These are phyloP conservation scores for Hydra vulgaris DNA, from an alignment of 30 jellyfish, hydroid and myxozoan genomes.

Conservation along the genomic window DNA sequence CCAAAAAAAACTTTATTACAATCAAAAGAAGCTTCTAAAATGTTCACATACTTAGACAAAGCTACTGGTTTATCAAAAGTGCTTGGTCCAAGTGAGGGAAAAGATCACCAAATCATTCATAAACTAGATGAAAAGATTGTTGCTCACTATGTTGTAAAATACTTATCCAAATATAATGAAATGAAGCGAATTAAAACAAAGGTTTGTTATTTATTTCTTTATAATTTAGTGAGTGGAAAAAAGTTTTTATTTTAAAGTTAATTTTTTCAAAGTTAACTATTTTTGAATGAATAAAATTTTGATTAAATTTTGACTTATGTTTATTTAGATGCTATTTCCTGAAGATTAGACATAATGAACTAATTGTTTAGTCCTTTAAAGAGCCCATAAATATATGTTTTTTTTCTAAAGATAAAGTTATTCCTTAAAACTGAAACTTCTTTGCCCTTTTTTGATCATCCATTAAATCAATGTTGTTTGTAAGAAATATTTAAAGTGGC, in stretches of 20 bases:
- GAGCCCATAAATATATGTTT: no score
- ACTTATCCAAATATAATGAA: conserved; percentile 40
- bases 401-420: no score
- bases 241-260: not conserved
- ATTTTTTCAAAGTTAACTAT: not conserved
- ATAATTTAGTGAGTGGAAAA: not conserved
- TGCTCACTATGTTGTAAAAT: conserved; percentile 55
- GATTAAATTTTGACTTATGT: no score
- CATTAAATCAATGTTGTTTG: no score
- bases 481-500: no score
- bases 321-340: no score
- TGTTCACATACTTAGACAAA: conserved; percentile 10
- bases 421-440: no score
- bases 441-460: no score
- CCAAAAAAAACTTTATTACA: not conserved
- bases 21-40: conserved; percentile 10
- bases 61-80: conserved; percentile 25
- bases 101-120: not conserved
- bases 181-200: conserved; percentile 31
- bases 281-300: no score
- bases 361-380: no score
- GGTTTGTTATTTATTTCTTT: conserved; percentile 17
- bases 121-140: conserved; percentile 26
- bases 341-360: no score
- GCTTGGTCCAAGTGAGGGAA: conserved; percentile 3